These are phyloP conservation scores for Clitarchus hookeri DNA, from an alignment of 2,888 invertebrate species.

Conservation along the genomic window DNA sequence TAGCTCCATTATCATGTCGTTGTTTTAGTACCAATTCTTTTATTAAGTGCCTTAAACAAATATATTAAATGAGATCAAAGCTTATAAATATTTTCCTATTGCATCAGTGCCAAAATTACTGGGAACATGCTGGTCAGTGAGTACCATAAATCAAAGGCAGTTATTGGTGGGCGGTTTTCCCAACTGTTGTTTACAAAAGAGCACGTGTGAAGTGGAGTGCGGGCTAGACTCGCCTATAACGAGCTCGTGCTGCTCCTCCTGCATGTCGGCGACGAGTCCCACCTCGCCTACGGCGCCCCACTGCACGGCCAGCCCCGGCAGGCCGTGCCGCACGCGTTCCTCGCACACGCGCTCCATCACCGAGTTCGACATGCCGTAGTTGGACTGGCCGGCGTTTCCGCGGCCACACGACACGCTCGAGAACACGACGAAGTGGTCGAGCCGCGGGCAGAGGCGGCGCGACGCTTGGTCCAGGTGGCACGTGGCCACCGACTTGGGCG, in stretches of 20 bases:
- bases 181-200: neutral
- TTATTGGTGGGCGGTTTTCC: too few species aligned
- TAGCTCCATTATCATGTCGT: too few species aligned
- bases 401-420: constrained; percentile 91
- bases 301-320: constrained; percentile 82
- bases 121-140: too few species aligned
- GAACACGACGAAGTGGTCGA: constrained; percentile 82
- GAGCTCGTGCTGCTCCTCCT: constrained; percentile 69
- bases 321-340: constrained; percentile 67
- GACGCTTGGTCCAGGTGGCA: constrained; percentile 72
- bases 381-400: constrained; percentile 89
- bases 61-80: too few species aligned
- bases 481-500: constrained; percentile 83
- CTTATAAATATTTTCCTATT: too few species aligned
- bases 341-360: constrained; percentile 89
- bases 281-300: constrained; percentile 95
- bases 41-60: too few species aligned
- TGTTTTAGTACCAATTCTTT: too few species aligned
- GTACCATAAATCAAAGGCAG: too few species aligned
- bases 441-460: constrained; percentile 60
- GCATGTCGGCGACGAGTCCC: constrained; percentile 62
- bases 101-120: too few species aligned
- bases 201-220: neutral
- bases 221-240: constrained; percentile 59
- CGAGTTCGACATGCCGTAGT: constrained; percentile 90